These are phyloP conservation scores for Apodemus speciosus DNA, from an alignment of 2,113 vertebrate genomes.

Conservation along the genomic window DNA sequence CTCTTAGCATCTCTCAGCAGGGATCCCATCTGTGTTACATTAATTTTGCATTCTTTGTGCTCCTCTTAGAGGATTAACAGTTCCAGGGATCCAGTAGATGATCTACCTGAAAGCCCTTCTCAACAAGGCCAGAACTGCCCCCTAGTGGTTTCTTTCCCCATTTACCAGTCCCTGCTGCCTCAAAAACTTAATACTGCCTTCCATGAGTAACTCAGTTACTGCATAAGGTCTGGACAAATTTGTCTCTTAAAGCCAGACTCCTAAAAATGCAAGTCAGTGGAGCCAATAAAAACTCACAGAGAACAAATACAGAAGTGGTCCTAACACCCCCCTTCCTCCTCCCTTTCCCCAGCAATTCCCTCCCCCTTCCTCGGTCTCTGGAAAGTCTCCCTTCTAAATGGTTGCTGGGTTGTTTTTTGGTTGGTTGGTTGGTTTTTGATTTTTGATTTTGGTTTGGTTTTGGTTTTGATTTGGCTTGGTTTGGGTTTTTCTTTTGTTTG, in stretches of 20 bases:
- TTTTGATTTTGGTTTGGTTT: background rate
- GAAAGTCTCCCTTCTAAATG: background rate
- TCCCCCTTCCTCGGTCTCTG: background rate
- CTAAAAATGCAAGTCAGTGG: constrained; percentile 17
- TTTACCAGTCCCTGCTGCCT: background rate
- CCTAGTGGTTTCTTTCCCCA: background rate
- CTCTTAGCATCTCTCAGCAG: background rate
- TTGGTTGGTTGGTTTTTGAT: too few species aligned
- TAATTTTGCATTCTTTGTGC: background rate
- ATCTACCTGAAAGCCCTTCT: background rate
- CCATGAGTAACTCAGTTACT: background rate
- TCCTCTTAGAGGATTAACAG: background rate
- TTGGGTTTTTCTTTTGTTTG: too few species aligned
- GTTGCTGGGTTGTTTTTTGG: background rate
- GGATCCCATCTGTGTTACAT: background rate
- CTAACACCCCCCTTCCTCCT: background rate
- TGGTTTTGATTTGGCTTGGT: background rate
- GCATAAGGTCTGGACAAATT: background rate
- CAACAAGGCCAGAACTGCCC: background rate
- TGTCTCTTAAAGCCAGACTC: background rate
- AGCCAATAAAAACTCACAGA: background rate
- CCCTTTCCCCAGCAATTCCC: background rate
- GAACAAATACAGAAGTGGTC: background rate
- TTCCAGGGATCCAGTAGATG: background rate
- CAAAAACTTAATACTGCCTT: background rate